Percentiles rank a stretch among this genome's conserved stretches.
These are phyloP conservation scores for Chrysolina americana DNA, from an alignment of 2,888 invertebrate species.

Conservation along the genomic window DNA sequence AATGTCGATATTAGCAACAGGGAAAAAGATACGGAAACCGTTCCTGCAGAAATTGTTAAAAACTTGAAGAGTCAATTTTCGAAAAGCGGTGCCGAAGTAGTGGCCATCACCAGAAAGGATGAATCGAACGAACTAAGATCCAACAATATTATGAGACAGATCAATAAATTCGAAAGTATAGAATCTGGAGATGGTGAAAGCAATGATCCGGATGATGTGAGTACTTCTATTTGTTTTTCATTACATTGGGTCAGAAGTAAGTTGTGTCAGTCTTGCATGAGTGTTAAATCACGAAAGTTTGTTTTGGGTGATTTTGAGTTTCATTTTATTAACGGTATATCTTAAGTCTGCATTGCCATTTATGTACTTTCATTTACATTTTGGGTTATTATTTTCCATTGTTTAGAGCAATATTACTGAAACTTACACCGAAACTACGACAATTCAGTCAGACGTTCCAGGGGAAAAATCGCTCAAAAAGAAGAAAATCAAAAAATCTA, in stretches of 20 bases:
- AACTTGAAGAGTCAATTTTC: slow-evolving; percentile 62
- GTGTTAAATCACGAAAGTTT: neutral
- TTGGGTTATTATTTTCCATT: slow-evolving; percentile 52
- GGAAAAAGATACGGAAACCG: slow-evolving; percentile 60
- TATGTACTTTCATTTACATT: slow-evolving; percentile 24
- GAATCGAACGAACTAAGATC: slow-evolving; percentile 59
- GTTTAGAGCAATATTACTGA: slow-evolving; percentile 67
- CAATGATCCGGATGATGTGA: slow-evolving; percentile 54
- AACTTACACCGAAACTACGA: slow-evolving; percentile 66
- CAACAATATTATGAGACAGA: slow-evolving; percentile 65
- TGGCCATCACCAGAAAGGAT: slow-evolving; percentile 54
- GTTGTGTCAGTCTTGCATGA: slow-evolving; percentile 21
- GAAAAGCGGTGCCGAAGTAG: slow-evolving; percentile 57
- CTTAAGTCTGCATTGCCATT: neutral
- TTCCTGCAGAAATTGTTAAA: slow-evolving; percentile 59
- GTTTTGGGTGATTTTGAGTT: slow-evolving; percentile 13
- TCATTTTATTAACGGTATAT: slow-evolving; percentile 10
- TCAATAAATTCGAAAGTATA: slow-evolving; percentile 65
- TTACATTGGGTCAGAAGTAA: slow-evolving; percentile 7
- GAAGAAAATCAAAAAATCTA: slow-evolving; percentile 77
- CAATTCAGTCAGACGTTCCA: slow-evolving; percentile 58
- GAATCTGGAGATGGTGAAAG: slow-evolving; percentile 49
- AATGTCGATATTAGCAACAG: slow-evolving; percentile 51
- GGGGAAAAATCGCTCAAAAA: slow-evolving; percentile 68
- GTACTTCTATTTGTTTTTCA: slow-evolving; percentile 51